A percentile compares a stretch with the other conserved stretches of the same genome.
phyloP scores from a whole-genome alignment of 2,797 vertebrate genomes.

The Rhyacichthys aspro region DNA sequence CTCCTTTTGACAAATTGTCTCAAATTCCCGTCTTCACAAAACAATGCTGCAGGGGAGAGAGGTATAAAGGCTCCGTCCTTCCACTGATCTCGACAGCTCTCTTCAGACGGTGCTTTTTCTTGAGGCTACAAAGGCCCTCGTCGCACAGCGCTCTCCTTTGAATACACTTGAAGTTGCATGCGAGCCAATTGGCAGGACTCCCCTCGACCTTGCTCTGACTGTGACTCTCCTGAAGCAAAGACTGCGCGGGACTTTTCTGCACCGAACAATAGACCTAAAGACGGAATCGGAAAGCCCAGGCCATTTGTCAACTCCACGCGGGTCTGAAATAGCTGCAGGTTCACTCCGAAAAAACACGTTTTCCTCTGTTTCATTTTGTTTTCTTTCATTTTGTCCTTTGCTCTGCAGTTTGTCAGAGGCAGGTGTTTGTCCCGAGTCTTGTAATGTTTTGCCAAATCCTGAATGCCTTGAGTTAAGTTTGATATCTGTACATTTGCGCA shows the following conservation, averaged over 20 bases:
- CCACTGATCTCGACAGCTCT: slow-evolving; percentile 54
- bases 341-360: slow-evolving; percentile 10
- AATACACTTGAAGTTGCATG: slow-evolving; percentile 40
- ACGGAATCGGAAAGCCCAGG: slow-evolving; percentile 50
- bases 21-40: slow-evolving; percentile 39
- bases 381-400: slow-evolving; percentile 25
- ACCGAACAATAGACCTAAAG: slow-evolving; percentile 49
- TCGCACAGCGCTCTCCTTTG: slow-evolving; percentile 27
- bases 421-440: slow-evolving; percentile 39
- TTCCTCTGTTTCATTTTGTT: slow-evolving; percentile 39
- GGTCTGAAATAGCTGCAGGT: slow-evolving; percentile 56
- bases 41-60: slow-evolving; percentile 19
- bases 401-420: slow-evolving; percentile 15
- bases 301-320: slow-evolving; percentile 43
- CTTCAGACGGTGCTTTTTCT: slow-evolving; percentile 30
- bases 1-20: slow-evolving; percentile 20
- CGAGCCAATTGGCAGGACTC: slow-evolving; percentile 18
- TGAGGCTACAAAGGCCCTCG: slow-evolving; percentile 22
- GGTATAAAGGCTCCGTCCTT: slow-evolving; percentile 17
- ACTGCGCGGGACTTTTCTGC: slow-evolving; percentile 1
- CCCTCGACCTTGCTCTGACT: slow-evolving; percentile 6
- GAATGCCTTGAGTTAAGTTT: too few relatives aligned
- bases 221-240: slow-evolving; percentile 32
- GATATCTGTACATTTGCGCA: too few relatives aligned
- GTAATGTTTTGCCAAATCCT: slow-evolving; percentile 14